Evolutionary conservation across 2,113 vertebrate species (phyloP), one percentile per base, ranked within the genome.

Genomic region (Procavia capensis): DNA sequence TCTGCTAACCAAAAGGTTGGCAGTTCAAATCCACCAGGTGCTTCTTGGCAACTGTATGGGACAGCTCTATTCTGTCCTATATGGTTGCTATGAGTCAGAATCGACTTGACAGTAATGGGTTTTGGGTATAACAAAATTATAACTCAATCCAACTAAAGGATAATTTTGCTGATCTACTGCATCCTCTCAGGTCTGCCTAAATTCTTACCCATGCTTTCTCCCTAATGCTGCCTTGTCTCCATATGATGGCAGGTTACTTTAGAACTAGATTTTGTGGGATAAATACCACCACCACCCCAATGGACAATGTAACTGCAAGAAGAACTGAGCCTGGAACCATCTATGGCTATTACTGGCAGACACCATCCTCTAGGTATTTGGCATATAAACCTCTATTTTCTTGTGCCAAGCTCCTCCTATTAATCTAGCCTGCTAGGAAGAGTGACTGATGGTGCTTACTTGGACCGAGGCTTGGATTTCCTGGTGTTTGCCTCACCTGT

Each of bases 401-500:
- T 9, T 9, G 29, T 2, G 1, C n/a, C 17, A 24, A 57, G 24
- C 59, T 74, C 1, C 5, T 31, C 20, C 36, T 0, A 13, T 0
- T 6, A 24, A 2, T 4, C 9, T 2, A 5, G 20, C 87, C 64
- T 16, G 14, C 24, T 6, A 0, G 8, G 1, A 6, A 22, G 86
- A 8, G 57, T 0, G 31, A 24, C 9, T 1, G n/a, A 7, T 0
- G 6, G 6, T 1, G 43, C 13, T 10, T 2, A 0, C 14, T 0
- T 22, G 17, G 54, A 8, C 2, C 19, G 6, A 45, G 78, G 24
- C 43, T 3, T 1, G 0, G 59, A 43, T 25, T 20, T 14, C 24
- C 0, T 36, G 17, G 8, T 1, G 3, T 22, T 20, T 63, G n/a
- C 20, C 0, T 22, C 0, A 0, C 29, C 9, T 0, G 27, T n/a